Conservation (phyloP, 2,797 vertebrate genomes). For the Meda fulgida region DNA sequence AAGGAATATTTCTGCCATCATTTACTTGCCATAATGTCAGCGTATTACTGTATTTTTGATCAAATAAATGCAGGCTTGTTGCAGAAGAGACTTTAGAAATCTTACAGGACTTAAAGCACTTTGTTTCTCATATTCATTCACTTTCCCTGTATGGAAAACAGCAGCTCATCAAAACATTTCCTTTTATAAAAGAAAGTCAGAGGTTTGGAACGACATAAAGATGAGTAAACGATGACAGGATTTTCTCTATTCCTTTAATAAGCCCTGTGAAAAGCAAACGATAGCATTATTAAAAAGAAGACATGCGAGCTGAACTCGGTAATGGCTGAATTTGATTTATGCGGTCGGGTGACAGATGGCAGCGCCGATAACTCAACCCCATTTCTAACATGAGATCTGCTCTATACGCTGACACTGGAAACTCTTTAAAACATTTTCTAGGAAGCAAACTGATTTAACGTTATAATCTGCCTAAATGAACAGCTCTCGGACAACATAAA, state of each 20-base stretch:
- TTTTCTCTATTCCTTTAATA: background rate
- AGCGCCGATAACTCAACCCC: constrained; percentile 9
- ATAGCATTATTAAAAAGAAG: constrained; percentile 40
- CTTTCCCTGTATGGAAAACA: background rate
- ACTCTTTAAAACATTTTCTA: background rate
- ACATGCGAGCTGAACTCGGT: constrained; percentile 37
- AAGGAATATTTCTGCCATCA: background rate
- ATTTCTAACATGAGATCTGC: constrained; percentile 30
- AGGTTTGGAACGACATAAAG: background rate
- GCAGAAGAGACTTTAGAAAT: background rate
- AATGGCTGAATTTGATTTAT: constrained; percentile 51
- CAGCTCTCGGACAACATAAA: background rate
- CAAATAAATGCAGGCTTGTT: background rate
- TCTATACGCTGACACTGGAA: background rate
- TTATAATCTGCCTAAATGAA: constrained; percentile 59
- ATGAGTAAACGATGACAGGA: background rate
- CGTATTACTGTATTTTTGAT: background rate
- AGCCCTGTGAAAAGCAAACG: background rate
- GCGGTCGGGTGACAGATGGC: constrained; percentile 45
- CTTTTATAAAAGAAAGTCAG: background rate
- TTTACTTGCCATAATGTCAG: background rate
- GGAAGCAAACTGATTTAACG: constrained; percentile 11
- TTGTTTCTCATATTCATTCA: background rate
- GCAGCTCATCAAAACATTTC: background rate
- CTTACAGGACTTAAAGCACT: background rate